Conservation (phyloP, 1,140 invertebrate species). For the Vollenhovia emeryi region DNA sequence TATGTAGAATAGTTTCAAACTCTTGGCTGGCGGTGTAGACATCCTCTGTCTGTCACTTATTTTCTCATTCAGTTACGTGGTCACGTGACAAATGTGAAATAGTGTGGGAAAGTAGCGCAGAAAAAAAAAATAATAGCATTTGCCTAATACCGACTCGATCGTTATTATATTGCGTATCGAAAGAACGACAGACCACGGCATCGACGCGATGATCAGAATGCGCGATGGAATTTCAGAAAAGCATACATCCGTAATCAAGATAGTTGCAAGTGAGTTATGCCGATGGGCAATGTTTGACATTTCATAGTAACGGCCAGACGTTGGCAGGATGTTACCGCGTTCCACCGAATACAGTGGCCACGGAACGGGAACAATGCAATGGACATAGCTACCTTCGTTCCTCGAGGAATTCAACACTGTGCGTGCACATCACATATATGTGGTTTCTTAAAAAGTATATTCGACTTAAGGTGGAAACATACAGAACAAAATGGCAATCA, state of each 20-base stretch:
- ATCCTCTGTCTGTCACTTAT: too few species aligned
- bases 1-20: too few species aligned
- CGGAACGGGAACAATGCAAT: slow-evolving; percentile 43
- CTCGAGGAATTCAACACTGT: slow-evolving; percentile 38
- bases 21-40: too few species aligned
- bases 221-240: slow-evolving; percentile 38
- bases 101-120: too few species aligned
- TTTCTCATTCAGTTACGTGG: too few species aligned
- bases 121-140: neutral
- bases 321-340: slow-evolving; percentile 43
- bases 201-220: neutral
- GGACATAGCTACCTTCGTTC: slow-evolving; percentile 49
- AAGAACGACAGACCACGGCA: neutral
- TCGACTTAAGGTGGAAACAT: too few species aligned
- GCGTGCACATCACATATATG: neutral
- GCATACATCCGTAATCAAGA: slow-evolving; percentile 31
- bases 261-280: slow-evolving; percentile 49
- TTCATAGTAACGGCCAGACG: slow-evolving; percentile 51
- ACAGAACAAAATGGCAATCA: too few species aligned
- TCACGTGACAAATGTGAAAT: too few species aligned
- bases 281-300: slow-evolving; percentile 47
- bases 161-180: slow-evolving; percentile 17
- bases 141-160: neutral
- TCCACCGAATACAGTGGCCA: slow-evolving; percentile 39
- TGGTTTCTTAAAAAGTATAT: neutral